phyloP scores from a whole-genome alignment of 1,140 invertebrate genomes.

The Macrosteles quadrilineatus region DNA sequence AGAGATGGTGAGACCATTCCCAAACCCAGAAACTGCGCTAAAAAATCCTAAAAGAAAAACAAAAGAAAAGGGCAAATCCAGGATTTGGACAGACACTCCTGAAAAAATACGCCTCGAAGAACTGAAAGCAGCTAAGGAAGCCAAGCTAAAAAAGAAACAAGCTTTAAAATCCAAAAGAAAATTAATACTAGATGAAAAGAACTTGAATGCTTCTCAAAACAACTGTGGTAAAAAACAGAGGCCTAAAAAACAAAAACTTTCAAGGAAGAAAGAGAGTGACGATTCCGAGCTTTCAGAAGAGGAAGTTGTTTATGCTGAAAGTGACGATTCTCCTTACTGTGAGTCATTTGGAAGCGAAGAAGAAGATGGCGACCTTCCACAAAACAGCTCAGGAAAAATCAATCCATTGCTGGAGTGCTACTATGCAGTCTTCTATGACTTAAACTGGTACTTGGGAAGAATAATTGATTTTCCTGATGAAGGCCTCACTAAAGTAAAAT shows the following conservation, averaged over 20 bases:
- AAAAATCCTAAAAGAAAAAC: not conserved
- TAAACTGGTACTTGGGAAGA: too few relatives aligned
- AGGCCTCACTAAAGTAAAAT: too few relatives aligned
- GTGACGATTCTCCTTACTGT: not conserved
- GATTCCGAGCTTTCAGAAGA: not conserved
- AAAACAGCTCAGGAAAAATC: too few relatives aligned
- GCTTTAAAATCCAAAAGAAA: too few relatives aligned
- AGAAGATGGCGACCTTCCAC: too few relatives aligned
- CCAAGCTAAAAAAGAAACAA: not conserved
- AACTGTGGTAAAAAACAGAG: not conserved
- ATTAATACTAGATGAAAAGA: conserved; percentile 14
- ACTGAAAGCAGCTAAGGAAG: not conserved
- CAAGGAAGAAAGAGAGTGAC: not conserved
- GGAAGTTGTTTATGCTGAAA: not conserved
- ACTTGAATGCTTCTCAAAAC: not conserved
- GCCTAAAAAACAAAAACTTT: not conserved
- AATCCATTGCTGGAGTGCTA: too few relatives aligned
- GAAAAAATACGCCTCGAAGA: conserved; percentile 1
- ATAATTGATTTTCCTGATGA: too few relatives aligned
- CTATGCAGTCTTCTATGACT: too few relatives aligned
- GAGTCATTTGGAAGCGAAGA: too few relatives aligned
- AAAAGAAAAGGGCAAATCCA: not conserved
- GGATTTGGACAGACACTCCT: not conserved
- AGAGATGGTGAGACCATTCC: not conserved
- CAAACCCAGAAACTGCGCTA: not conserved